phyloP scores from a whole-genome alignment of 2,797 vertebrate species.

The Diplodus sargus region DNA sequence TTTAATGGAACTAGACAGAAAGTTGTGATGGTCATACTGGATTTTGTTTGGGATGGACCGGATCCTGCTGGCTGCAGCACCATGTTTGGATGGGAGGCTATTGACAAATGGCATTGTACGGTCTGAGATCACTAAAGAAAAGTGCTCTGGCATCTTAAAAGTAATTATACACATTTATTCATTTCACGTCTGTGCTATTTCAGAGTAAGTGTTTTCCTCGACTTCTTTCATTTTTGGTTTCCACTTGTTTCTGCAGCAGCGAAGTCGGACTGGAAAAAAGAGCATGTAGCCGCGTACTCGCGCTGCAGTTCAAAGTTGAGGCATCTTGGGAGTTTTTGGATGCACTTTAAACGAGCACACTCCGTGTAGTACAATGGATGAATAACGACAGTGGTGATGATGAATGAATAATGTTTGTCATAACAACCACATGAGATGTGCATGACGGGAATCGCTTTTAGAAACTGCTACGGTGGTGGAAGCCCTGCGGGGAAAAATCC shows the following conservation, averaged over 20 bases:
- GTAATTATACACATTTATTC: conserved; percentile 25
- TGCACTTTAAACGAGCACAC: conserved; percentile 54
- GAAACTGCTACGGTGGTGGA: conserved; percentile 44
- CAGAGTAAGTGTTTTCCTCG: conserved; percentile 4
- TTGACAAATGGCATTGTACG: neutral
- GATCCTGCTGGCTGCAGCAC: neutral
- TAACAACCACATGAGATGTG: conserved; percentile 59
- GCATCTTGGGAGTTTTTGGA: conserved; percentile 53
- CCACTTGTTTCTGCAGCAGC: conserved; percentile 23
- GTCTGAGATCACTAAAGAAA: conserved; percentile 21
- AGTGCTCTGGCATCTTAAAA: conserved; percentile 11
- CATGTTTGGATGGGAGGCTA: neutral
- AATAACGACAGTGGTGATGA: conserved; percentile 47
- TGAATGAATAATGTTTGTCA: conserved; percentile 66
- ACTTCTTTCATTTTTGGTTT: conserved; percentile 30
- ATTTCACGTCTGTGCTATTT: conserved; percentile 35
- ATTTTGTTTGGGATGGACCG: neutral
- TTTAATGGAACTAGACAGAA: neutral
- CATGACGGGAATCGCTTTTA: conserved; percentile 57
- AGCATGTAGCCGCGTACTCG: conserved; percentile 11
- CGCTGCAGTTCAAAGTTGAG: conserved; percentile 39
- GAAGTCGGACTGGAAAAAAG: conserved; percentile 12
- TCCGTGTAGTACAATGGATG: conserved; percentile 50
- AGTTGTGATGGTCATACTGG: neutral
- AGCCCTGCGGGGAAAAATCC: conserved; percentile 49